Conservation (phyloP, 2,888 invertebrate species). For the Scaeva pyrastri region DNA sequence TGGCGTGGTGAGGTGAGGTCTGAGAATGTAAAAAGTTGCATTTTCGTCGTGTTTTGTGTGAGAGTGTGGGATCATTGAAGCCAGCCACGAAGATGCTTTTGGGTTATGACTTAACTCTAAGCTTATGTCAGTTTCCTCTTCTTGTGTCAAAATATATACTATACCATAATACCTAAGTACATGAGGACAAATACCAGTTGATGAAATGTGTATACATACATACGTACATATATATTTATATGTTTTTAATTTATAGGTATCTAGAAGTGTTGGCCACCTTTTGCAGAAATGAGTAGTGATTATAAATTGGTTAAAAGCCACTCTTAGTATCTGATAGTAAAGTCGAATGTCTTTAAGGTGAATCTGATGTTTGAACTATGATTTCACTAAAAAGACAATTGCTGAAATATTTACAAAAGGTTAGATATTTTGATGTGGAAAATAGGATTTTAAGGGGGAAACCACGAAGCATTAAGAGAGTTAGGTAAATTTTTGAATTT, state of each 20-base stretch:
- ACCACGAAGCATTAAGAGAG: no score
- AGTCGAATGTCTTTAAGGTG: no score
- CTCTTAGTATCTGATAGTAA: no score
- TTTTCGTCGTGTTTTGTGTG: slow-evolving; percentile 31
- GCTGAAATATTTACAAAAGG: no score
- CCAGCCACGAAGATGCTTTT: slow-evolving; percentile 36
- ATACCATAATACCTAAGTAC: neutral
- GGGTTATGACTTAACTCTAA: slow-evolving; percentile 40
- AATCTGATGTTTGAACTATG: no score
- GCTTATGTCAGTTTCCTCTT: slow-evolving; percentile 57
- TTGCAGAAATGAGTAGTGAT: neutral
- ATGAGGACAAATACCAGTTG: slow-evolving; percentile 24
- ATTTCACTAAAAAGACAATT: no score
- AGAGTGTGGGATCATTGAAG: slow-evolving; percentile 65
- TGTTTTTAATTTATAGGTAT: slow-evolving; percentile 5
- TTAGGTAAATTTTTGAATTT: no score
- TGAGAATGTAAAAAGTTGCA: slow-evolving; percentile 46
- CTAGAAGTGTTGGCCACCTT: neutral
- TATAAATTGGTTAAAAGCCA: no score
- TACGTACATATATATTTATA: neutral
- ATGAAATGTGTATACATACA: neutral
- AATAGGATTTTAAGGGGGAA: no score
- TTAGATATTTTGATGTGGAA: no score
- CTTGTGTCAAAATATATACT: slow-evolving; percentile 44
- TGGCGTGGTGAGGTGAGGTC: neutral